A percentile compares a stretch with the other conserved stretches of the same genome.
phyloP scores from a whole-genome alignment of 2,797 vertebrate species.

The Pseudochromis fuscus region DNA sequence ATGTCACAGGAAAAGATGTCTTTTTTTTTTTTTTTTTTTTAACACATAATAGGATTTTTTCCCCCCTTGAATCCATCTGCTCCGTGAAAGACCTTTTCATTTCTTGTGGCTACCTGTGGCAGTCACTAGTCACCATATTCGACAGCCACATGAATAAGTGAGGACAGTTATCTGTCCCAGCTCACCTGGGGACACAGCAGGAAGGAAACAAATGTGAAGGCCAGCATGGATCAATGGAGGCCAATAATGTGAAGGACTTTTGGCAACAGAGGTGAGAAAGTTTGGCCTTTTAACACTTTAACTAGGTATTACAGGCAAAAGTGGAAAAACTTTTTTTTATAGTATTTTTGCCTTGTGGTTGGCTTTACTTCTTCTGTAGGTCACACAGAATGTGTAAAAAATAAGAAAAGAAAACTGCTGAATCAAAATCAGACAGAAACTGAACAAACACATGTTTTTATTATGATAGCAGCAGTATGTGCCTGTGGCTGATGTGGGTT shows the following conservation, averaged over 20 bases:
- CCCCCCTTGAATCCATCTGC: conserved; percentile 8
- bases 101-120: conserved; percentile 61
- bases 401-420: no score
- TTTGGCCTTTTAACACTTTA: conserved; percentile 36
- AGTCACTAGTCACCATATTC: conserved; percentile 74
- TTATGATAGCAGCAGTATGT: background rate
- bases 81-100: conserved; percentile 42
- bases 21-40: background rate
- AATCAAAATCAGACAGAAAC: no score
- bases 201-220: conserved; percentile 75
- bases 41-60: background rate
- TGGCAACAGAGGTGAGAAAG: conserved; percentile 49
- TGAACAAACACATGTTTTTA: no score
- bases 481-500: background rate
- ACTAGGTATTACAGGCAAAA: no score
- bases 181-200: conserved; percentile 67
- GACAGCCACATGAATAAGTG: conserved; percentile 82
- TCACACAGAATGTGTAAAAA: background rate
- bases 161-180: conserved; percentile 68
- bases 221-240: conserved; percentile 67
- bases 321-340: no score
- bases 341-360: background rate
- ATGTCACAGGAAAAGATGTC: background rate
- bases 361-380: background rate
- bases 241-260: conserved; percentile 57